phyloP scores from a whole-genome alignment of 2,888 invertebrate genomes.

The Bellardia bayeri region DNA sequence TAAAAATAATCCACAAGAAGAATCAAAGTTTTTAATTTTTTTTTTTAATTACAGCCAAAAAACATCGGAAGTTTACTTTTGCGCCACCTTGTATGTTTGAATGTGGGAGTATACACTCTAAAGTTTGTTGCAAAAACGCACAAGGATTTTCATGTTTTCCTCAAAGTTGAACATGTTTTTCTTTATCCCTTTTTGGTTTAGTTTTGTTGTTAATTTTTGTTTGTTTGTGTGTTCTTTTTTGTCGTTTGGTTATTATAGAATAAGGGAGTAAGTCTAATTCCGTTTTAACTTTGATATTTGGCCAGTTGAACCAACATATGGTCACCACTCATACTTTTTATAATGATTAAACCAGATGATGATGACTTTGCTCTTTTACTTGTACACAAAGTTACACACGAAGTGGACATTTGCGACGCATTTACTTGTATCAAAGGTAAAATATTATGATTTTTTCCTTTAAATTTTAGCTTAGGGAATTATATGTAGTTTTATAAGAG shows the following conservation, averaged over 20 bases:
- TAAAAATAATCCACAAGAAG: too few relatives aligned
- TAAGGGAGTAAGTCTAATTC: slow-evolving; percentile 35
- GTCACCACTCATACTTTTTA: slow-evolving; percentile 77
- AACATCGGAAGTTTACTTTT: too few relatives aligned
- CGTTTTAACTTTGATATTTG: slow-evolving; percentile 45
- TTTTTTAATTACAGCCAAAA: too few relatives aligned
- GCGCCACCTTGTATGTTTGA: too few relatives aligned
- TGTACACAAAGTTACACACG: neutral
- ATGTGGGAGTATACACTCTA: neutral
- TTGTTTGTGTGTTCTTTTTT: neutral
- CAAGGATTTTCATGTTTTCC: slow-evolving; percentile 22
- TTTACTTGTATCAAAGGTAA: neutral
- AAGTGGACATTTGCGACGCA: neutral
- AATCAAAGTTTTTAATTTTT: too few relatives aligned
- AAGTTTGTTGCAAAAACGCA: slow-evolving; percentile 36
- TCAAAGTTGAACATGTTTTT: slow-evolving; percentile 20
- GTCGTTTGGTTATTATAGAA: neutral
- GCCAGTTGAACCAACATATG: slow-evolving; percentile 78
- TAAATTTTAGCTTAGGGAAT: too few relatives aligned
- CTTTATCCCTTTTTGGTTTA: slow-evolving; percentile 30
- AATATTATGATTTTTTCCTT: too few relatives aligned
- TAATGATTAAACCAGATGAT: slow-evolving; percentile 80
- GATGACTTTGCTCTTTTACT: slow-evolving; percentile 43
- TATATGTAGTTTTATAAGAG: too few relatives aligned
- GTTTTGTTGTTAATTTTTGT: neutral